Percentiles rank a stretch among this genome's conserved stretches.
phyloP scores from a whole-genome alignment of 2,797 vertebrate genomes.

The Telmatherina bonti region DNA sequence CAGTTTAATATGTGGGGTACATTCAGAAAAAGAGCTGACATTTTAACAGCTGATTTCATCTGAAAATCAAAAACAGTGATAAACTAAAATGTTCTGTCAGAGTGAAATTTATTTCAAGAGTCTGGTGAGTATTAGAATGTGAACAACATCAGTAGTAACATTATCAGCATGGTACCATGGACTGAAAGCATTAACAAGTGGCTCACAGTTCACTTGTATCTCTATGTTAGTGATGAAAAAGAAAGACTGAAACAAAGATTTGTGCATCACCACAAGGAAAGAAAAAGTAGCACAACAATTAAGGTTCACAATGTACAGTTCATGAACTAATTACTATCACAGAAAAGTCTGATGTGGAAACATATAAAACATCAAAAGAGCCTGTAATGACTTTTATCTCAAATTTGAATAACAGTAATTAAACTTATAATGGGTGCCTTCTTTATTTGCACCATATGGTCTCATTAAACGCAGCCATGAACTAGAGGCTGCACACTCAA shows the following conservation, averaged over 20 bases:
- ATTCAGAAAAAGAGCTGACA: background rate
- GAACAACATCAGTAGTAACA: background rate
- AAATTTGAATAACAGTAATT: constrained; percentile 32
- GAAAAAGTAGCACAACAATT: background rate
- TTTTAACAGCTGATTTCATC: background rate
- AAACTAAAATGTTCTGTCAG: background rate
- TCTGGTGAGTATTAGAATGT: background rate
- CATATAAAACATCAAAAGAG: constrained; percentile 5
- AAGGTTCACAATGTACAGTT: background rate
- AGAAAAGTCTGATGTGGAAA: constrained; percentile 17
- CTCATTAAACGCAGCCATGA: constrained; percentile 51
- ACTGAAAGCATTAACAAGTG: constrained; percentile 11
- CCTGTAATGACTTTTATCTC: constrained; percentile 1
- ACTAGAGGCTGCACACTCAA: constrained; percentile 37
- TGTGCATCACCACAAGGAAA: background rate
- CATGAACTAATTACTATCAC: background rate
- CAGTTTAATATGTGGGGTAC: background rate
- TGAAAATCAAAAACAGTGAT: background rate
- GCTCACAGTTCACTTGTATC: constrained; percentile 8
- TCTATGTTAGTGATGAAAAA: constrained; percentile 42
- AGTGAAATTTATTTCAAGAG: too few species aligned
- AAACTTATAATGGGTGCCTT: constrained; percentile 15
- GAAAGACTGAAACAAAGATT: constrained; percentile 23
- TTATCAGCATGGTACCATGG: constrained; percentile 5
- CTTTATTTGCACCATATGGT: constrained; percentile 17